A percentile compares a stretch with the other conserved stretches of the same genome.
phyloP scores from a whole-genome alignment of 2,797 vertebrate species.

The Sebastes aleutianus region DNA sequence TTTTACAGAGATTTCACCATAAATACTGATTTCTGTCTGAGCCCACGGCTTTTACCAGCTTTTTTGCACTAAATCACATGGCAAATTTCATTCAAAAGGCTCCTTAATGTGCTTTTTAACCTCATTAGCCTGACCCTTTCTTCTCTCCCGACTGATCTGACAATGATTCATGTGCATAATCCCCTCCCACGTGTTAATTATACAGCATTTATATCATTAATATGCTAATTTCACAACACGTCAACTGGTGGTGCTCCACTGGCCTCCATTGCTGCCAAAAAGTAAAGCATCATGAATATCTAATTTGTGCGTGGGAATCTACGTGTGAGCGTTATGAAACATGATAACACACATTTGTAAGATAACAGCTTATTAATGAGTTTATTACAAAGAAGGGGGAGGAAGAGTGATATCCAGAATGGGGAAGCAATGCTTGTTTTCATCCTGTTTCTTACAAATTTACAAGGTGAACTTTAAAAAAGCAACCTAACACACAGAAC shows the following conservation, averaged over 20 bases:
- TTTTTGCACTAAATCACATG: slow-evolving; percentile 20
- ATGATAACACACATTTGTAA: neutral
- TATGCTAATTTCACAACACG: slow-evolving; percentile 72
- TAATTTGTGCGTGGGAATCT: slow-evolving; percentile 48
- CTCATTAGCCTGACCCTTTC: slow-evolving; percentile 65
- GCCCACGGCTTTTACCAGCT: neutral
- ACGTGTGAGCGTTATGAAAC: slow-evolving; percentile 28
- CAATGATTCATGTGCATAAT: slow-evolving; percentile 64
- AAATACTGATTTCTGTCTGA: neutral
- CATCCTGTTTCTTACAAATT: neutral
- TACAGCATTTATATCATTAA: slow-evolving; percentile 76
- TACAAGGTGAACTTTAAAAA: neutral
- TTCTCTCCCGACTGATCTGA: slow-evolving; percentile 63
- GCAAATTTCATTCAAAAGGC: slow-evolving; percentile 41
- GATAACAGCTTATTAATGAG: neutral
- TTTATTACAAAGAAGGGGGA: neutral
- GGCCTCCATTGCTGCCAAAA: slow-evolving; percentile 65
- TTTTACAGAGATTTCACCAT: slow-evolving; percentile 13
- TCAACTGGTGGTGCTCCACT: slow-evolving; percentile 57
- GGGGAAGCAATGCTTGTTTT: neutral
- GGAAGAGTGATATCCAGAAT: neutral
- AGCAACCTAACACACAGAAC: neutral
- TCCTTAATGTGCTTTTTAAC: slow-evolving; percentile 64
- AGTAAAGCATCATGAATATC: slow-evolving; percentile 63
- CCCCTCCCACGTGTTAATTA: slow-evolving; percentile 78